Percentiles rank a stretch among this genome's conserved stretches.
These are phyloP conservation scores for Torymus tubicola DNA, from an alignment of 2,888 invertebrate species.

Conservation along the genomic window DNA sequence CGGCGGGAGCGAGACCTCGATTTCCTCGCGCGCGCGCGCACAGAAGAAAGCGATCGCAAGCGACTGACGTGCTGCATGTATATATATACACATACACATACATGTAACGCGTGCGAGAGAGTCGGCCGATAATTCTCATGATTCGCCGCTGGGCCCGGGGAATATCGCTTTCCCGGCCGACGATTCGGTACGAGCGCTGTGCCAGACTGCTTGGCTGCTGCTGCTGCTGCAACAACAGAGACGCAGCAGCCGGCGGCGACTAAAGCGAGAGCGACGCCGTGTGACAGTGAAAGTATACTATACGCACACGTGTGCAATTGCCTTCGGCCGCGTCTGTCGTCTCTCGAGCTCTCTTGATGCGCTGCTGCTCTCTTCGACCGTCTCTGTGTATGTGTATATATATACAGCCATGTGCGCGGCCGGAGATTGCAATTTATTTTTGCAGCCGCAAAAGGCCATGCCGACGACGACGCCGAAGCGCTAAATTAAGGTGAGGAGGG, in stretches of 20 bases:
- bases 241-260: neutral
- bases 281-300: constrained; percentile 64
- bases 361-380: neutral
- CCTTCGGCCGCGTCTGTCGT: neutral
- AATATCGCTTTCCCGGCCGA: constrained; percentile 50
- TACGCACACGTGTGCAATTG: constrained; percentile 59
- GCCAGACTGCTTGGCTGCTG: constrained; percentile 51
- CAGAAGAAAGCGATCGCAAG: constrained; percentile 48
- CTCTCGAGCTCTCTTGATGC: neutral
- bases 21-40: constrained; percentile 32
- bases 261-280: constrained; percentile 42
- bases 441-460: constrained; percentile 36
- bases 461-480: constrained; percentile 17
- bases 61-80: constrained; percentile 8
- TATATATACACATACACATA: too few species aligned
- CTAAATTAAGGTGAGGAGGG: constrained; percentile 40
- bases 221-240: constrained; percentile 1
- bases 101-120: neutral
- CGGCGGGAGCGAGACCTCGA: constrained; percentile 42
- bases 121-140: constrained; percentile 49
- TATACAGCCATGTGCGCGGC: neutral
- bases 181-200: neutral
- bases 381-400: too few species aligned
- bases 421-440: constrained; percentile 55
- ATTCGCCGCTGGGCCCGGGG: constrained; percentile 30